A percentile compares a stretch with the other conserved stretches of the same genome.
These are phyloP conservation scores for Agriopis leucophaearia DNA, from an alignment of 2,888 invertebrate genomes.

Conservation along the genomic window DNA sequence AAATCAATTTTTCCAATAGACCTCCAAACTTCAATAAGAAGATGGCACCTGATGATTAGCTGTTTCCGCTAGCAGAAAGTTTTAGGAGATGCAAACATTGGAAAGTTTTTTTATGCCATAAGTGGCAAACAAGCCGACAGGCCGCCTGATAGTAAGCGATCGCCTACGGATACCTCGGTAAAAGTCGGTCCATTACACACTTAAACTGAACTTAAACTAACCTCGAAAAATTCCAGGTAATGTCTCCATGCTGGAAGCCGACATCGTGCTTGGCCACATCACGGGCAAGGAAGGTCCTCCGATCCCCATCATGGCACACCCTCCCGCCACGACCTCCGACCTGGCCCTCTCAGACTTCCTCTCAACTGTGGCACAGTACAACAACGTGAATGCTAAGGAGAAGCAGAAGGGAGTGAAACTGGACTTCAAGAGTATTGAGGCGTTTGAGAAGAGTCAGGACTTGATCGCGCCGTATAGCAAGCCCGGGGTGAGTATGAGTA, in stretches of 20 bases:
- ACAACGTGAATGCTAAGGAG: slow-evolving; percentile 65
- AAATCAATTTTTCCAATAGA: no score
- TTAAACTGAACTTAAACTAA: not conserved
- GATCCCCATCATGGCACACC: slow-evolving; percentile 95
- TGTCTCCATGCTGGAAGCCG: slow-evolving; percentile 94
- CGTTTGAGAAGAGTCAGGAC: slow-evolving; percentile 87
- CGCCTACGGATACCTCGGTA: no score
- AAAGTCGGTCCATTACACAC: no score
- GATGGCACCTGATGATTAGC: no score
- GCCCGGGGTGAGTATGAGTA: slow-evolving; percentile 62
- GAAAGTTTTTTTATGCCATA: no score
- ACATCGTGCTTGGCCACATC: slow-evolving; percentile 90
- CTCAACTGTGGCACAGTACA: slow-evolving; percentile 81
- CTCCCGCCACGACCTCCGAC: slow-evolving; percentile 90
- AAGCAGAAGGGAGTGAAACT: slow-evolving; percentile 93
- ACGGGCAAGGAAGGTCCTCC: slow-evolving; percentile 79
- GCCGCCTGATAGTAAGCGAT: no score
- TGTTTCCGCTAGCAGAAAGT: no score
- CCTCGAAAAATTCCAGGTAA: slow-evolving; percentile 78
- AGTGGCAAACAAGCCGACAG: no score
- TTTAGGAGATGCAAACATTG: no score
- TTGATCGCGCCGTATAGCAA: slow-evolving; percentile 74
- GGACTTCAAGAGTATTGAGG: slow-evolving; percentile 94
- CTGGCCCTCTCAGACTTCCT: slow-evolving; percentile 92
- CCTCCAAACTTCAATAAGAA: no score